phyloP scores from a whole-genome alignment of 2,888 invertebrate genomes.

The Drosophila colorata region DNA sequence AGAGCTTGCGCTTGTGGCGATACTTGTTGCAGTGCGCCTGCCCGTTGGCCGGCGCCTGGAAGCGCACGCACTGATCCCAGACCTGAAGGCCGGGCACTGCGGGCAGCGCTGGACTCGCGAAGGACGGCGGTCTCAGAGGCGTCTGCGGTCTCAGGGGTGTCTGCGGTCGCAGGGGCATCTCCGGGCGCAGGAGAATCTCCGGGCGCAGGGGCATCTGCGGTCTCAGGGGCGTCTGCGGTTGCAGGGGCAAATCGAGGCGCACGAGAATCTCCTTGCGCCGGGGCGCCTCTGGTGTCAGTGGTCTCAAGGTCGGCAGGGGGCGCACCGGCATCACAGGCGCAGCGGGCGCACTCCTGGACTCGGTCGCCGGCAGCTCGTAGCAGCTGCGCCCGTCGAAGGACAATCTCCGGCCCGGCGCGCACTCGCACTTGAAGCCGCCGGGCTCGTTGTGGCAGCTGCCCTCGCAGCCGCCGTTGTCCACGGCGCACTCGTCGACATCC shows the following conservation, averaged over 20 bases:
- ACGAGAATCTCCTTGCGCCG: background rate
- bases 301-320: slow-evolving; percentile 24
- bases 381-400: slow-evolving; percentile 73
- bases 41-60: slow-evolving; percentile 82
- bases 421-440: slow-evolving; percentile 86
- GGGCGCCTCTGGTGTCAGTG: slow-evolving; percentile 25
- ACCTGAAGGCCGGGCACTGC: slow-evolving; percentile 45
- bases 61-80: slow-evolving; percentile 80
- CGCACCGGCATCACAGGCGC: slow-evolving; percentile 23
- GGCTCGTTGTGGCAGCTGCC: slow-evolving; percentile 85
- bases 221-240: slow-evolving; percentile 16
- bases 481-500: slow-evolving; percentile 87
- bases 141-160: slow-evolving; percentile 13
- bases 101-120: background rate
- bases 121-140: background rate
- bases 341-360: background rate
- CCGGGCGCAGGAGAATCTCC: background rate
- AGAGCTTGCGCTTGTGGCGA: slow-evolving; percentile 83
- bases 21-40: slow-evolving; percentile 83
- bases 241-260: slow-evolving; percentile 16
- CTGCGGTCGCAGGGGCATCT: slow-evolving; percentile 20
- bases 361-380: slow-evolving; percentile 35
- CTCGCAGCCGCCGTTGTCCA: slow-evolving; percentile 83
- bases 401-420: slow-evolving; percentile 84
- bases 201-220: background rate